Evolutionary conservation across 2,888 invertebrate genomes (phyloP).

Genomic region (Hirtodrosophila confusa): DNA sequence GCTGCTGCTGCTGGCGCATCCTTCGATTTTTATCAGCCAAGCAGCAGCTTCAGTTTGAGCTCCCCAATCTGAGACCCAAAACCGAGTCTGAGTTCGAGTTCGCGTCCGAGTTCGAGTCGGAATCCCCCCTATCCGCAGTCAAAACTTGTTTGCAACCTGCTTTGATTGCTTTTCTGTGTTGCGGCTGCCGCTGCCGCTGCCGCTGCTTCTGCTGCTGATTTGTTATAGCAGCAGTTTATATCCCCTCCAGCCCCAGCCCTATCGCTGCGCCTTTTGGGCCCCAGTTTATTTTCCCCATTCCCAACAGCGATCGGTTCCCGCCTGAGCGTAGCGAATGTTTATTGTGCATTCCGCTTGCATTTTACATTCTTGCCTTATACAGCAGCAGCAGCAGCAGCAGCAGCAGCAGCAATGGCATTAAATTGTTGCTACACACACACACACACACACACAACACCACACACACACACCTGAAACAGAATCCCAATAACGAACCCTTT

Average conservation of each 20-base stretch:
- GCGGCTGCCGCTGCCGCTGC: constrained; percentile 30
- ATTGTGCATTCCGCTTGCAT: constrained; percentile 80
- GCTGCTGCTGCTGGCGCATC: constrained; percentile 43
- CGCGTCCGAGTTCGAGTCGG: neutral
- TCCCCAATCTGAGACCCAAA: constrained; percentile 13
- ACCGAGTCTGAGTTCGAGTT: neutral
- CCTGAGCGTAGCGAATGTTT: constrained; percentile 78
- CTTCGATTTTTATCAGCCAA: constrained; percentile 55
- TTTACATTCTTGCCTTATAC: constrained; percentile 67
- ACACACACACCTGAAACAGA: constrained; percentile 21
- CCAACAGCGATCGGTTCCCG: constrained; percentile 40
- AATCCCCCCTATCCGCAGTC: constrained; percentile 6
- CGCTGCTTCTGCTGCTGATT: constrained; percentile 18
- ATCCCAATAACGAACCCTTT: constrained; percentile 33
- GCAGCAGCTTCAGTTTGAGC: neutral
- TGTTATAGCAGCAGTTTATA: neutral
- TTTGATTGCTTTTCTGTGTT: constrained; percentile 75
- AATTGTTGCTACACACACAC: constrained; percentile 45
- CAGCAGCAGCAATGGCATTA: constrained; percentile 45
- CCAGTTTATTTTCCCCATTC: constrained; percentile 24
- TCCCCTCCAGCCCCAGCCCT: neutral
- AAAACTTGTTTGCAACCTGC: constrained; percentile 76
- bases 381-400: constrained; percentile 30
- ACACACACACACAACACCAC: constrained; percentile 6
- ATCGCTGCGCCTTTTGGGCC: neutral